phyloP scores from a whole-genome alignment of 2,113 vertebrate species.

The Aramus guarauna region DNA sequence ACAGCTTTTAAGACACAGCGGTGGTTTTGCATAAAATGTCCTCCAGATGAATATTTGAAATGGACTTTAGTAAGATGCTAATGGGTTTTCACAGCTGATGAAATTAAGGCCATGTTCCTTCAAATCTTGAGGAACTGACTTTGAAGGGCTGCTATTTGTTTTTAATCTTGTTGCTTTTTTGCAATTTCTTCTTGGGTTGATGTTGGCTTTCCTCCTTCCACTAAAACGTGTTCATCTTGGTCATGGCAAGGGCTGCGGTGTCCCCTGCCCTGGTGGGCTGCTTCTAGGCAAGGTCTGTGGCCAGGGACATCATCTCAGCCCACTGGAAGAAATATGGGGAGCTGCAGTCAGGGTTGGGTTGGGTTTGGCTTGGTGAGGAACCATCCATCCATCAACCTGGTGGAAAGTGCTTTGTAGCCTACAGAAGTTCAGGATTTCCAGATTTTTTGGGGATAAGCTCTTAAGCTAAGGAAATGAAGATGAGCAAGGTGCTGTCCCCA shows the following conservation, averaged over 20 bases:
- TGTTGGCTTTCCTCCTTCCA: neutral
- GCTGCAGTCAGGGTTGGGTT: neutral
- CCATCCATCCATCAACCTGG: neutral
- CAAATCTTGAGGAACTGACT: neutral
- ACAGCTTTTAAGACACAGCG: neutral
- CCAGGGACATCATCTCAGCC: neutral
- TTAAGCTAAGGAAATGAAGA: neutral
- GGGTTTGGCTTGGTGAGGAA: neutral
- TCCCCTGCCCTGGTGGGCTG: neutral
- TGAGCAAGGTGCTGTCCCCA: neutral
- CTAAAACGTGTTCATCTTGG: neutral
- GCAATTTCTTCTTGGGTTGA: neutral
- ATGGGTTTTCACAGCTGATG: constrained; percentile 19
- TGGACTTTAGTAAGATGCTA: neutral
- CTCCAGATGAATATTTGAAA: constrained; percentile 21
- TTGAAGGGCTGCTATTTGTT: neutral
- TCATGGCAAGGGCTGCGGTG: too few species aligned
- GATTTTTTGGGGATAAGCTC: neutral
- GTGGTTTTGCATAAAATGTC: constrained; percentile 10
- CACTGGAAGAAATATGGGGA: neutral
- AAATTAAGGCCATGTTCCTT: neutral
- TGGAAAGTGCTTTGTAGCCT: neutral
- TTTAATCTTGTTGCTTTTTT: neutral
- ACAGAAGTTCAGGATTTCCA: neutral
- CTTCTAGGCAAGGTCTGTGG: neutral